Evolutionary conservation across 2,113 vertebrate species (phyloP).

Genomic region (Motacilla alba): DNA sequence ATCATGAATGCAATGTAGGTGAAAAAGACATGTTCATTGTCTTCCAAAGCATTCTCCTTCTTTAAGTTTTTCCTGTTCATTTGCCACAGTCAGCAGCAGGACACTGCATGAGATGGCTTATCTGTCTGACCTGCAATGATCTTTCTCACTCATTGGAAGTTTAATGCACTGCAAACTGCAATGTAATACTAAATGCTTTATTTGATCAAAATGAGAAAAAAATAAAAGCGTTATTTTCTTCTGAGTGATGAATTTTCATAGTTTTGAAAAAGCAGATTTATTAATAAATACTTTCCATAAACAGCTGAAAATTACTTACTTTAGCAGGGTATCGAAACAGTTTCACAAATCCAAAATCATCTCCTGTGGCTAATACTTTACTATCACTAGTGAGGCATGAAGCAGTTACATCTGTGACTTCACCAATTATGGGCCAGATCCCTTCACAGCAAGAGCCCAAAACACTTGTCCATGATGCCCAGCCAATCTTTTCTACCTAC

Average conservation of each 20-base stretch:
- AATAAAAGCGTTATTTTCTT: background rate
- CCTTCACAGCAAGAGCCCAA: constrained; percentile 91
- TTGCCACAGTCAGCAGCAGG: background rate
- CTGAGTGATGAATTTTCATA: background rate
- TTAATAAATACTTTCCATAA: background rate
- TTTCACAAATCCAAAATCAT: constrained; percentile 97
- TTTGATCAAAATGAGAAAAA: background rate
- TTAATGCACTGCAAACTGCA: background rate
- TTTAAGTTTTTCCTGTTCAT: background rate
- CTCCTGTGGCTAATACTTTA: constrained; percentile 91
- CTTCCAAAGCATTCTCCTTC: background rate
- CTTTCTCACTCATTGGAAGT: background rate
- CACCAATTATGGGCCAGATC: constrained; percentile 92
- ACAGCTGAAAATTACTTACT: constrained; percentile 74
- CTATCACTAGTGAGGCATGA: constrained; percentile 89
- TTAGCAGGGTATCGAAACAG: constrained; percentile 94
- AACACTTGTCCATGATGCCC: constrained; percentile 95
- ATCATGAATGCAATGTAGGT: background rate
- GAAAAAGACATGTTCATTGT: background rate
- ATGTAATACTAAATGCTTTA: background rate
- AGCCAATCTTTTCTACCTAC: constrained; percentile 94
- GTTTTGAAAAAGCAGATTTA: background rate
- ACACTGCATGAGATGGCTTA: background rate
- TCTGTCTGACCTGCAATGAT: background rate
- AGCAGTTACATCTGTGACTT: constrained; percentile 90